A percentile compares a stretch with the other conserved stretches of the same genome.
These are phyloP conservation scores for Allophyes oxyacanthae DNA, from an alignment of 2,888 invertebrate genomes.

Conservation along the genomic window DNA sequence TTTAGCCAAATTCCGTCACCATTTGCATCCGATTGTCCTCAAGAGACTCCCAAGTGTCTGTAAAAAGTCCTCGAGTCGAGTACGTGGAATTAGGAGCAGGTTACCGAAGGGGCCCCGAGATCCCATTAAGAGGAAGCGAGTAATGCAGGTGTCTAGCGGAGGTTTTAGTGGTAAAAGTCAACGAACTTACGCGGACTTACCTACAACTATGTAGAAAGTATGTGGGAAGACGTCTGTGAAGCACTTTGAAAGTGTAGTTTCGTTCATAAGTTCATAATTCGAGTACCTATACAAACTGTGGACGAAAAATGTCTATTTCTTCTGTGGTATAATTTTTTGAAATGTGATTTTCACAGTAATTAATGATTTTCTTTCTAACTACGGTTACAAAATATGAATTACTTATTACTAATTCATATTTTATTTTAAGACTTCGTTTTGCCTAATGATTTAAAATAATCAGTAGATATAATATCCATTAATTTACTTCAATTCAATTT, in stretches of 20 bases:
- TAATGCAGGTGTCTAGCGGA: slow-evolving; percentile 69
- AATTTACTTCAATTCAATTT: too few species aligned
- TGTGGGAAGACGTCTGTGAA: slow-evolving; percentile 14
- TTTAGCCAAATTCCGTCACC: slow-evolving; percentile 70
- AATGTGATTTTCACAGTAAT: too few species aligned
- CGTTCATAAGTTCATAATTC: slow-evolving; percentile 1
- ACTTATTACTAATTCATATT: too few species aligned
- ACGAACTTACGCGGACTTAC: slow-evolving; percentile 56
- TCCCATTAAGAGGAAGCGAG: slow-evolving; percentile 70
- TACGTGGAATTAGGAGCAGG: slow-evolving; percentile 77
- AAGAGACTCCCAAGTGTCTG: slow-evolving; percentile 76
- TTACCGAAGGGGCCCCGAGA: slow-evolving; percentile 69
- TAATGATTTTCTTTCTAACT: too few species aligned
- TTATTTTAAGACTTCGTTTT: too few species aligned
- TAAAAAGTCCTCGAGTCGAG: slow-evolving; percentile 79
- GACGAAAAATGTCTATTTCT: too few species aligned
- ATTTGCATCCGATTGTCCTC: slow-evolving; percentile 77
- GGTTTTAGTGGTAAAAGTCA: slow-evolving; percentile 60
- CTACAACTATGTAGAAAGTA: slow-evolving; percentile 31
- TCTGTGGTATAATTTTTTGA: too few species aligned
- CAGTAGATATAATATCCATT: too few species aligned
- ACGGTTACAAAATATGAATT: too few species aligned
- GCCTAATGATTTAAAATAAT: too few species aligned
- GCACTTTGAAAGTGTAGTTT: slow-evolving; percentile 17
- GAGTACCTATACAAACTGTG: background rate